Base-by-base conservation (phyloP, 2,888 invertebrate species). In the Drosophila melanosoma region DNA sequence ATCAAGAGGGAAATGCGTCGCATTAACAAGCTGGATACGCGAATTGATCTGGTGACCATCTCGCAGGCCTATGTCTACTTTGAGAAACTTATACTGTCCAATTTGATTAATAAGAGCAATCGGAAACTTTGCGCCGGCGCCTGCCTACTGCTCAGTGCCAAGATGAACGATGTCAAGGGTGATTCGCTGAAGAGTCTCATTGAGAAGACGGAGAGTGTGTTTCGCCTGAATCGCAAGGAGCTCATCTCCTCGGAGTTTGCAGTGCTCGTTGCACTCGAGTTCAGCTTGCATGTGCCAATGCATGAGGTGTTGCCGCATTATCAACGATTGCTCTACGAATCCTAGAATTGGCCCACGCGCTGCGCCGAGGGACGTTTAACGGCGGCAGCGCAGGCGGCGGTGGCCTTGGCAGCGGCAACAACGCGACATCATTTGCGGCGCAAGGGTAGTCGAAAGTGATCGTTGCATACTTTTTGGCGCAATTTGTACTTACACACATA, bases 51-150 rank as follows among this genome's bases (percentile, higher is more conserved):
- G 70, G 94, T 99, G 73, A 98, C 98, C 1, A 97, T 99, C 23
- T 99, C 99, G 23, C 98, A 98, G 92, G 97, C 99, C 0, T 99
- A 98, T 92, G 99, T 99, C n/a, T 99, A 98, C 94, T 99, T 99
- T 93, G 99, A 99, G 93, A 98, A 98, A 92, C 94, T 99, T 63
- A 98, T 99, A 83, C 94, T 99, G 59, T 97, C 97, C 80, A 97
- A 97, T 91, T 94, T 98, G 71, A 97, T 99, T 59, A 98, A 98
- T 91, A 99, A 99, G 93, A 96, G 96, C 91, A 99, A 99, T 92
- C 95, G 99, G 53, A 99, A 99, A 93, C 94, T 98, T 69, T 98
- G 98, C 92, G 99, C 99, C 20, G 99, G 98, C 48, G 98, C 99
- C 17, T 98, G 99, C 93, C 94, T 99, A 64, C 94, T 99, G 70